Conservation (phyloP, 2,113 vertebrate species). For the Pristiophorus japonicus region DNA sequence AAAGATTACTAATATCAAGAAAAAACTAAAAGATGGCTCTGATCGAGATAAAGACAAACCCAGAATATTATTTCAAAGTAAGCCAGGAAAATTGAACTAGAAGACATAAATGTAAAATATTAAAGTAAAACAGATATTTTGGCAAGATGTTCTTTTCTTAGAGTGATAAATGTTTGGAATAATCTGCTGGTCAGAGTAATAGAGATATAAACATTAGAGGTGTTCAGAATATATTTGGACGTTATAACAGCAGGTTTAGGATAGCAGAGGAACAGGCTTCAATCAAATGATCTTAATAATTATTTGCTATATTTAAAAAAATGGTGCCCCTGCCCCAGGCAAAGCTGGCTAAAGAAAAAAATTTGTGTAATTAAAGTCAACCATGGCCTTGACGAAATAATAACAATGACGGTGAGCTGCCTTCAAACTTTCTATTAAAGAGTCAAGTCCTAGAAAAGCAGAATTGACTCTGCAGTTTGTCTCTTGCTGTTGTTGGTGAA, state of each 20-base stretch:
- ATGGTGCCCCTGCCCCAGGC: neutral
- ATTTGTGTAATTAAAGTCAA: neutral
- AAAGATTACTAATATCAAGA: neutral
- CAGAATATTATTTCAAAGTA: neutral
- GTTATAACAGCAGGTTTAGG: neutral
- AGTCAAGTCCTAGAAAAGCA: neutral
- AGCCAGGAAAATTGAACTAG: neutral
- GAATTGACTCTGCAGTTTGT: neutral
- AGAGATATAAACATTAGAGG: neutral
- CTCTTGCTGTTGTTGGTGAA: neutral
- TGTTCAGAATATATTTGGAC: neutral
- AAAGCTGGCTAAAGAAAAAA: neutral
- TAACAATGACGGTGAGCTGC: neutral
- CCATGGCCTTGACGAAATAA: neutral
- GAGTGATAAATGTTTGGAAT: neutral
- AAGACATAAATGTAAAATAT: neutral
- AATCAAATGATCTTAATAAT: neutral
- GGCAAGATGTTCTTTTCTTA: neutral
- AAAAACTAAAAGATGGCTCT: neutral
- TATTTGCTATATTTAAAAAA: neutral
- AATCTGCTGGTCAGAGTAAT: neutral
- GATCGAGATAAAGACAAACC: too few relatives aligned
- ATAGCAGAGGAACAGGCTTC: neutral
- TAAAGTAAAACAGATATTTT: neutral
- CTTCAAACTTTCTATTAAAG: neutral